Base-by-base conservation (phyloP, 2,888 invertebrate species). In the Sceliomorpha sp. region DNA sequence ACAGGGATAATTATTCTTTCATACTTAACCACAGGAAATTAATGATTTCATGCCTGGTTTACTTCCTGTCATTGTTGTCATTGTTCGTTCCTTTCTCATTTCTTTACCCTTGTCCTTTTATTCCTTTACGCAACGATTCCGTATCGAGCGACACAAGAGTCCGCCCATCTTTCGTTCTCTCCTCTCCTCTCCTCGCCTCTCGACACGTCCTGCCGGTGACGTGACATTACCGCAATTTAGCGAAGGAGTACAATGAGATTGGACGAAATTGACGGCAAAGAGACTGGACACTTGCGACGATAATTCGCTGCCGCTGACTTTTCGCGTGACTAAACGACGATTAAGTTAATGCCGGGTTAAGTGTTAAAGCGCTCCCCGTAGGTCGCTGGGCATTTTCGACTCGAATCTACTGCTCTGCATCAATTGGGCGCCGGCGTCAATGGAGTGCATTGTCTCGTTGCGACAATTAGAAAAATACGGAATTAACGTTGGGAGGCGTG, bases 11-110 rank as follows among this genome's bases (percentile, higher is more conserved):
- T 67, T 78, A 77, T 79, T 73, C 75, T 81, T 81, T 75, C 76
- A 76, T 82, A 82, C 78, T 85, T 84, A 86, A 81, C 82, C 81
- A 27, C 69, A 71, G 70, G 80, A 85, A 86, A 87, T 85, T 85
- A 86, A 86, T 87, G 85, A 87, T 86, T 86, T 85, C 81, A 83
- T 80, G 84, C 82, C 82, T 76, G 76, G 81, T 81, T 86, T 80
- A 76, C 73, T 77, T 77, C 81, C 70, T 80, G 78, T 78, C 79
- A 80, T 85, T 81, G 79, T 82, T 79, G 73, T 74, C 76, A 70
- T 67, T 73, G 53, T 58, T 53, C 44, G 56, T 74, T 74, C 74
- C 67, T 77, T 73, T 74, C 76, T 76, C 73, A 13, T 53, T 64
- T 56, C 47, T 36, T 32, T 34, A 12, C 60, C 56, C 53, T 45